These are phyloP conservation scores for Pterobdella sp. DNA, from an alignment of 2,888 invertebrate genomes.

Conservation along the genomic window DNA sequence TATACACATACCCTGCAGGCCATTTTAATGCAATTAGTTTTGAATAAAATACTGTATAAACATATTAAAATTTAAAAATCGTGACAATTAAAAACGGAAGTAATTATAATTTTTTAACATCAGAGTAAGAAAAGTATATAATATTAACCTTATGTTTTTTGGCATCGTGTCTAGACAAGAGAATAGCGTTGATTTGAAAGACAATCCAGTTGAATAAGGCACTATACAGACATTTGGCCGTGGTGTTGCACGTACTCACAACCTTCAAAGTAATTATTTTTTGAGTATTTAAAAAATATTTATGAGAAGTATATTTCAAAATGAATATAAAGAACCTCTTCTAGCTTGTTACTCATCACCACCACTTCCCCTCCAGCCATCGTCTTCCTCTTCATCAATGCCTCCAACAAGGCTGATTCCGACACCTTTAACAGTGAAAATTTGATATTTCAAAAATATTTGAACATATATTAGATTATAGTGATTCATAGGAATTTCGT, in stretches of 20 bases:
- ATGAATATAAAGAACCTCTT: slow-evolving; percentile 53
- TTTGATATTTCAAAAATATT: too few species aligned
- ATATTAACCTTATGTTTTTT: slow-evolving; percentile 66
- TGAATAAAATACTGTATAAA: too few species aligned
- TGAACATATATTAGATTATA: too few species aligned
- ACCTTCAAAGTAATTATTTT: slow-evolving; percentile 40
- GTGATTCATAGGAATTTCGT: too few species aligned
- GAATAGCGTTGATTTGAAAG: slow-evolving; percentile 84
- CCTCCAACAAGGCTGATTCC: slow-evolving; percentile 77
- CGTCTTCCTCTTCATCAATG: slow-evolving; percentile 60
- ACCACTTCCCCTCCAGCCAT: slow-evolving; percentile 58
- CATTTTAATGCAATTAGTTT: too few species aligned
- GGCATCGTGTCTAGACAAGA: slow-evolving; percentile 76
- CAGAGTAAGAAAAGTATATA: neutral
- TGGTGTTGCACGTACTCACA: slow-evolving; percentile 68
- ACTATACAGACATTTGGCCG: slow-evolving; percentile 92
- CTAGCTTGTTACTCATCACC: slow-evolving; percentile 77
- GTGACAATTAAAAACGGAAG: neutral
- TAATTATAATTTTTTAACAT: neutral
- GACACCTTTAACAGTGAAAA: too few species aligned
- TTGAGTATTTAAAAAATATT: neutral
- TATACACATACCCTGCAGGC: slow-evolving; percentile 75
- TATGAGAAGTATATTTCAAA: too few species aligned
- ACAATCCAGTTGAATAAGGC: slow-evolving; percentile 96
- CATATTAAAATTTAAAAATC: too few species aligned